Percentiles rank a stretch among this genome's conserved stretches.
Evolutionary conservation across 2,113 vertebrate genomes (phyloP).

Genomic region (Forbesichthys agassizii): DNA sequence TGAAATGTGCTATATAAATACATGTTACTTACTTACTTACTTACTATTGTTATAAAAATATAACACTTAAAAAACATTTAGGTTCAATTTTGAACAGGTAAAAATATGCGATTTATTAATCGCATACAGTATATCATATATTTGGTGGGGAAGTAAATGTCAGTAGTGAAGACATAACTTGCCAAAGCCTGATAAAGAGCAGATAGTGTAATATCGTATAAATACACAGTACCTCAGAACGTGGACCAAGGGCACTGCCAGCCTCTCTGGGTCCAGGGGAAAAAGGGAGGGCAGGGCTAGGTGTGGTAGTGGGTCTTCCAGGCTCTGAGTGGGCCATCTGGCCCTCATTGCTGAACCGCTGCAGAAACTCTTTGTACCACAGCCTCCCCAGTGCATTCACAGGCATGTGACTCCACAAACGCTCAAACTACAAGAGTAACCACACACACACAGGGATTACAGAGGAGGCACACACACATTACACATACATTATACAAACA

Average conservation of each 20-base stretch:
- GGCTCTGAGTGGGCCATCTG: not conserved
- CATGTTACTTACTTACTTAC: too few relatives aligned
- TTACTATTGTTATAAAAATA: too few relatives aligned
- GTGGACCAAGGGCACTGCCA: constrained; percentile 17
- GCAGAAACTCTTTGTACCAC: constrained; percentile 71
- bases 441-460: constrained; percentile 58
- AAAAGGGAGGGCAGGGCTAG: not conserved
- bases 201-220: not conserved
- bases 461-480: constrained; percentile 11
- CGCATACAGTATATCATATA: too few relatives aligned
- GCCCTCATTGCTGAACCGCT: constrained; percentile 48
- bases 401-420: constrained; percentile 73
- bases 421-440: constrained; percentile 67
- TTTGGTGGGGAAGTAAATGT: too few relatives aligned
- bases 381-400: constrained; percentile 57
- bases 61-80: too few relatives aligned
- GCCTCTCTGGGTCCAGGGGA: constrained; percentile 22
- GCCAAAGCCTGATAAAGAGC: not conserved
- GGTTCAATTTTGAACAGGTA: too few relatives aligned
- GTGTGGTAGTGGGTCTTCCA: not conserved
- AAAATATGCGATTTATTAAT: too few relatives aligned
- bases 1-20: too few relatives aligned
- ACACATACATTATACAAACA: not conserved
- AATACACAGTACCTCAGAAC: constrained; percentile 45
- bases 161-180: not conserved